Evolutionary conservation across 2,888 invertebrate genomes (phyloP), one percentile per base, ranked within the genome.

Genomic region (Eupithecia pulchellata): DNA sequence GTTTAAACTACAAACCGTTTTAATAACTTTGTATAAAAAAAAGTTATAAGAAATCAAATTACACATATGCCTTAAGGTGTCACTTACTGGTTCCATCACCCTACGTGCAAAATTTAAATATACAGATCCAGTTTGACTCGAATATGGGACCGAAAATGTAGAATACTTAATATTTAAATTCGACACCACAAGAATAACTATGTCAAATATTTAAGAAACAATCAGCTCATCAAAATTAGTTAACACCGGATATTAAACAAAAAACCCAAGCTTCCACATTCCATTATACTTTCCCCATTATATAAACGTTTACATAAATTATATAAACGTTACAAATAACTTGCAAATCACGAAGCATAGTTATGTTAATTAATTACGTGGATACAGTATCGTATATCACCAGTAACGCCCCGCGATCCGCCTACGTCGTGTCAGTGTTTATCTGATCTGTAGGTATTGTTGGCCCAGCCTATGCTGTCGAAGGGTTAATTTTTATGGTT

Each of bases 341-440:
- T 77, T 74, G 77, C 73, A 77, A 77, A 79, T 77, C 72, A 73
- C 71, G 75, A 73, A 77, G 69, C 75, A 75, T 75, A 77, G 76
- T 81, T 83, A 84, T 84, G 81, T 82, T 87, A 88, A 89, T 89
- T 89, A 89, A 88, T 89, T 85, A 84, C 80, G 80, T 76, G 76
- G 86, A 84, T 86, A 84, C 76, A 76, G 77, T 78, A 76, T 77
- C 78, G 77, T 83, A 85, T 85, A 88, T 88, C 87, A 87, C 74
- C 70, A 47, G 81, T 60, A 77, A 84, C 90, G 91, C 91, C 91
- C 88, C 82, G 78, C 75, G 80, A 71, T 76, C 89, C 91, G 91
- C 92, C 92, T 86, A 87, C 90, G 82, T 79, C 86, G 84, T 90
- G 92, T 92, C 52, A 72, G 77, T 78, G 78, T 82, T 86, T 89